phyloP scores from a whole-genome alignment of 2,113 vertebrate species.

The Heloderma charlesbogerti region DNA sequence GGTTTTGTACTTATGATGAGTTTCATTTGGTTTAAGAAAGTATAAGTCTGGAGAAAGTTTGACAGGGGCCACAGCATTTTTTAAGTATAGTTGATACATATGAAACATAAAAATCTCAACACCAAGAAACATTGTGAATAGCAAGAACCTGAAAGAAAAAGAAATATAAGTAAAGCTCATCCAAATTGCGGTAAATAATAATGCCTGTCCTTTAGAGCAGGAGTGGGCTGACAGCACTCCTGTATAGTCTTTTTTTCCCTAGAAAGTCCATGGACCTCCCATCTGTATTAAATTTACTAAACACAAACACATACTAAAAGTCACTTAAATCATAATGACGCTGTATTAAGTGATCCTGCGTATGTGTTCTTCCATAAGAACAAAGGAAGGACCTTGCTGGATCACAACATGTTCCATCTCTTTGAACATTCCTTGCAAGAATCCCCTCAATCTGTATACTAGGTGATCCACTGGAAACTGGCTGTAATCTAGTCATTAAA shows the following conservation, averaged over 20 bases:
- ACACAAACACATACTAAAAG: not conserved
- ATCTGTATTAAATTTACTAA: not conserved
- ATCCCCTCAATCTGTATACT: not conserved
- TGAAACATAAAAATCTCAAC: slow-evolving; percentile 88
- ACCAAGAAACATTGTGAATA: slow-evolving; percentile 89
- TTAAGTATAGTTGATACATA: slow-evolving; percentile 87
- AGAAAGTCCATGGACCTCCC: not conserved
- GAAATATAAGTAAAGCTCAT: not conserved
- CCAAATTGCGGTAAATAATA: not conserved
- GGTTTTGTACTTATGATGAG: slow-evolving; percentile 82
- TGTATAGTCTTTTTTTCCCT: not conserved
- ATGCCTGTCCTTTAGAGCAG: rapidly evolving
- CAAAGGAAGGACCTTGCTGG: not conserved
- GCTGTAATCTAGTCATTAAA: not conserved
- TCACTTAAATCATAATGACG: not conserved
- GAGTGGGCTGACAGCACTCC: not conserved
- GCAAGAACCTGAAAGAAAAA: slow-evolving; percentile 82
- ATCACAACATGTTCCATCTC: not conserved
- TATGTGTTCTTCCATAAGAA: not conserved
- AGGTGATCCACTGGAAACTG: not conserved
- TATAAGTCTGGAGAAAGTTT: slow-evolving; percentile 89
- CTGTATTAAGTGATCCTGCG: not conserved
- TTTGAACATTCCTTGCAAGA: not conserved
- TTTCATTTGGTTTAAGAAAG: slow-evolving; percentile 84
- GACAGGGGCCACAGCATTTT: slow-evolving; percentile 84